phyloP scores from a whole-genome alignment of 2,888 invertebrate species.

The Vesta saturnalis region DNA sequence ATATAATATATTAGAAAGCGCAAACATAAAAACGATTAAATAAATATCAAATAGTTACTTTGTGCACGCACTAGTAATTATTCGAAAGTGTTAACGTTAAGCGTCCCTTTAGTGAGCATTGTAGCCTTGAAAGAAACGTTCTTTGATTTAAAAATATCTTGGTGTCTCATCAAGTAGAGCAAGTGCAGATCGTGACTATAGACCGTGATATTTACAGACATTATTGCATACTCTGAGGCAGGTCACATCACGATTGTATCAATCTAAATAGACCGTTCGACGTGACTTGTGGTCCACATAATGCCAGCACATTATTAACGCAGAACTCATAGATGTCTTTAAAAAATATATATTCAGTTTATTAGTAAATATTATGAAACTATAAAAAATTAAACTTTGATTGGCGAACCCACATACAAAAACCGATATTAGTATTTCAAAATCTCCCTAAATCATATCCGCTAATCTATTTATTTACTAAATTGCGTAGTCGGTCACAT shows the following conservation, averaged over 20 bases:
- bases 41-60: not conserved
- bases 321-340: constrained; percentile 36
- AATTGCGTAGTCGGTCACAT: too few species aligned
- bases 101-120: too few species aligned
- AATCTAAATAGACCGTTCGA: constrained; percentile 37
- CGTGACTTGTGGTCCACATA: constrained; percentile 40
- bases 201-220: constrained; percentile 40
- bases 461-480: too few species aligned
- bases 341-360: constrained; percentile 32
- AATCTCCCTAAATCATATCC: too few species aligned
- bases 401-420: too few species aligned
- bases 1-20: too few species aligned
- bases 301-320: constrained; percentile 41
- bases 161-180: constrained; percentile 39
- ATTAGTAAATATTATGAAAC: constrained; percentile 18
- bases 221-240: constrained; percentile 39
- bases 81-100: not conserved
- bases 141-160: constrained; percentile 28
- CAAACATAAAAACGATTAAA: too few species aligned
- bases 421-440: too few species aligned
- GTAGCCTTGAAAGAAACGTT: constrained; percentile 14
- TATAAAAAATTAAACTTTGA: not conserved
- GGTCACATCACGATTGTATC: constrained; percentile 42
- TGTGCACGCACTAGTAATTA: not conserved
- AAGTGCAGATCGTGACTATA: constrained; percentile 40